Percentiles rank a stretch among this genome's conserved stretches.
Conservation (phyloP, 2,797 vertebrate species). For the Scolopax bukidnonensis region DNA sequence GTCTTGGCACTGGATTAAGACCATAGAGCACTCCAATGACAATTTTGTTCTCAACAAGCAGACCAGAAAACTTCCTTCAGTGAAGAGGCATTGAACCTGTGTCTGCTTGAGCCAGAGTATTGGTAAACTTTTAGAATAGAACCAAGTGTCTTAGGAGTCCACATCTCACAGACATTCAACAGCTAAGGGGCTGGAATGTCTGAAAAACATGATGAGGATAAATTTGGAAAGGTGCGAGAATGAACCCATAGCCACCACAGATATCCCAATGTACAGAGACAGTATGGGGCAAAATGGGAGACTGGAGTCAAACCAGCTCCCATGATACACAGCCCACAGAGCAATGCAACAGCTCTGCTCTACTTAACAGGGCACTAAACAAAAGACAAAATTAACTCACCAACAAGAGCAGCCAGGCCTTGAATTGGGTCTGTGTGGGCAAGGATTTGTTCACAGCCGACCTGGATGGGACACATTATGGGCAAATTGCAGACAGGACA, state of each 20-base stretch:
- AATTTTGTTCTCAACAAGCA: neutral
- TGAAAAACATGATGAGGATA: neutral
- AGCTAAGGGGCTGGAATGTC: neutral
- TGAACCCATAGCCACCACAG: neutral
- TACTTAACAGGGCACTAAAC: neutral
- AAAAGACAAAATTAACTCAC: constrained; percentile 72
- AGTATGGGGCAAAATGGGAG: neutral
- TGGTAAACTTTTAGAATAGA: neutral
- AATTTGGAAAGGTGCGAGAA: neutral
- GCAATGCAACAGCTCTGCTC: neutral
- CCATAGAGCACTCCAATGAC: neutral
- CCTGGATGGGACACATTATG: constrained; percentile 74
- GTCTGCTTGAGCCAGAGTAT: neutral
- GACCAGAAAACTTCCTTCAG: neutral
- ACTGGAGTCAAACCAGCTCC: neutral
- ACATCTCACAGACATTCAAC: neutral
- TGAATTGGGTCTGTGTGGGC: constrained; percentile 73
- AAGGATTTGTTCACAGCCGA: constrained; percentile 86
- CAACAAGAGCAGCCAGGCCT: constrained; percentile 85
- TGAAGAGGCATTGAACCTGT: neutral
- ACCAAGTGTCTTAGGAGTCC: neutral
- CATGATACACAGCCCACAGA: neutral
- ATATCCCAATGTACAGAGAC: neutral
- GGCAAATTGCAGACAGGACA: neutral
- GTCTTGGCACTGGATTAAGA: neutral